Evolutionary conservation across 2,888 invertebrate genomes (phyloP).

Genomic region (Trichacis sp.): DNA sequence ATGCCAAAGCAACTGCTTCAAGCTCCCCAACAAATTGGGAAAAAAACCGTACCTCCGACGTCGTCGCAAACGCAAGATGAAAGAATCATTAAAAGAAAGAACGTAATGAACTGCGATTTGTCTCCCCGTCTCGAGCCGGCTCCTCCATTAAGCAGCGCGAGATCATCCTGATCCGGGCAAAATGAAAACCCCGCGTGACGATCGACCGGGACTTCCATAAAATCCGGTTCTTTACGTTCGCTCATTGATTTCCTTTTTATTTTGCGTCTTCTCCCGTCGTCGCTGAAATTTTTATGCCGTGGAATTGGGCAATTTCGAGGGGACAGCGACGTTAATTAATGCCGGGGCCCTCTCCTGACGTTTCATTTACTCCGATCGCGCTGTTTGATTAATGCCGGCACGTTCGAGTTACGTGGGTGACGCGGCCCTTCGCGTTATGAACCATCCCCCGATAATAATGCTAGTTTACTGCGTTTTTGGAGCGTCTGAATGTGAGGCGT

Average conservation of each 20-base stretch:
- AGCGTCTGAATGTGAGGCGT: too few relatives aligned
- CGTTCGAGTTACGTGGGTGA: not conserved
- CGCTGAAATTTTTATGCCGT: conserved; percentile 2
- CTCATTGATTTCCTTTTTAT: not conserved
- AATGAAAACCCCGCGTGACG: conserved; percentile 1
- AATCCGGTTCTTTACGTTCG: conserved; percentile 2
- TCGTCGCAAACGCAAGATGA: conserved; percentile 6
- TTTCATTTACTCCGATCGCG: conserved; percentile 1
- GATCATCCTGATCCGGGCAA: not conserved
- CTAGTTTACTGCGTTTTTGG: too few relatives aligned
- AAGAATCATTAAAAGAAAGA: conserved; percentile 7
- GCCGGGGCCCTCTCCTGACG: not conserved
- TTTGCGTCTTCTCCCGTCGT: not conserved
- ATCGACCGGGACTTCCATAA: conserved; percentile 1
- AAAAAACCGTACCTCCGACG: not conserved
- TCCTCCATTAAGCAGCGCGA: not conserved
- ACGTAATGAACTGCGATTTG: conserved; percentile 6
- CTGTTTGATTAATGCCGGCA: not conserved
- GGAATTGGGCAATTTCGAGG: not conserved
- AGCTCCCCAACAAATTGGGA: too few relatives aligned
- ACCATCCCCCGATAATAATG: not conserved
- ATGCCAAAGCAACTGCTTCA: too few relatives aligned
- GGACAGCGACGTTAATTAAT: not conserved
- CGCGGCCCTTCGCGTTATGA: not conserved
- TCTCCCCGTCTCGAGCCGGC: not conserved